Conservation (phyloP, 2,888 invertebrate species). For the Subacronicta megacephala region DNA sequence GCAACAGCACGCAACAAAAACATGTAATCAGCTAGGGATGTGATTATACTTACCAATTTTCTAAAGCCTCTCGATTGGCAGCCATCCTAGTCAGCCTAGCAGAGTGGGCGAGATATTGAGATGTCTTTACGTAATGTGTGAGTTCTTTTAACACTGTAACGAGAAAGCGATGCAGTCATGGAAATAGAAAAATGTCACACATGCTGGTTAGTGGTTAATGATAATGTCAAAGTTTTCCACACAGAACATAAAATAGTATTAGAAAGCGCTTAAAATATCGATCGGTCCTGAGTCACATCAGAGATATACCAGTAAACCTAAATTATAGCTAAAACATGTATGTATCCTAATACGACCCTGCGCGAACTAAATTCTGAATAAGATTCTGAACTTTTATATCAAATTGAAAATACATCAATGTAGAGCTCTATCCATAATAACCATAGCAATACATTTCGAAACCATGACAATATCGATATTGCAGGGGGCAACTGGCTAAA, state of each 20-base stretch:
- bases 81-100: conserved; percentile 47
- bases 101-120: conserved; percentile 43
- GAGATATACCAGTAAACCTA: neutral
- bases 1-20: conserved; percentile 38
- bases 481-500: conserved; percentile 20
- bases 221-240: conserved; percentile 35
- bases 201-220: conserved; percentile 44
- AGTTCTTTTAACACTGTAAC: conserved; percentile 51
- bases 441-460: conserved; percentile 17
- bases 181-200: conserved; percentile 42
- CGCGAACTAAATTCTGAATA: neutral
- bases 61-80: conserved; percentile 50
- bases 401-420: neutral
- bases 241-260: conserved; percentile 40
- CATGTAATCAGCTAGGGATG: conserved; percentile 43
- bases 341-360: too few species aligned
- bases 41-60: conserved; percentile 44
- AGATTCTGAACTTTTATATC: neutral
- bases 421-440: neutral
- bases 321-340: too few species aligned
- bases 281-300: neutral
- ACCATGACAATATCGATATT: conserved; percentile 13
- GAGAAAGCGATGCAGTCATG: conserved; percentile 53
- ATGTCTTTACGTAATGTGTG: conserved; percentile 50
- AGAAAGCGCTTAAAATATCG: conserved; percentile 27